A percentile compares a stretch with the other conserved stretches of the same genome.
These are phyloP conservation scores for Zaprionus camerounensis DNA, from an alignment of 1,140 invertebrate genomes.

Conservation along the genomic window DNA sequence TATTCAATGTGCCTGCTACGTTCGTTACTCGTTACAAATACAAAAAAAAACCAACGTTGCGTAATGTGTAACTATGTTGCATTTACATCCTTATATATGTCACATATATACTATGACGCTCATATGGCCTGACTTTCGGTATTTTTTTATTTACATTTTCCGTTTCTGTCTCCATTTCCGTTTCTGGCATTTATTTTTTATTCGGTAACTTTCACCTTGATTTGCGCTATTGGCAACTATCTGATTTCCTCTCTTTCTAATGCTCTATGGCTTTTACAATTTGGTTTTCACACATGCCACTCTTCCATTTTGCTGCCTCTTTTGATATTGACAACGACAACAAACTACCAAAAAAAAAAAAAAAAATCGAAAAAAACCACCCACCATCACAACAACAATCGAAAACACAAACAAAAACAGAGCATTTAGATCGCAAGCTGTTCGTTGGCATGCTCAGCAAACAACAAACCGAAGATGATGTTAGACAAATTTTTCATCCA, in stretches of 20 bases:
- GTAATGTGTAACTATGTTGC: constrained; percentile 78
- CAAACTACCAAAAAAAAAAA: constrained; percentile 9
- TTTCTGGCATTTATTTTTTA: constrained; percentile 21
- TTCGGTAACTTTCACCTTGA: constrained; percentile 40
- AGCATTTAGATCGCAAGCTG: constrained; percentile 95
- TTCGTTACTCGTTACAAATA: constrained; percentile 78
- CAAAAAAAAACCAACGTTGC: constrained; percentile 38
- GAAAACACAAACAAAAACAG: constrained; percentile 56
- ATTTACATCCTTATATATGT: constrained; percentile 74
- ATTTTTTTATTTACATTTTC: constrained; percentile 44
- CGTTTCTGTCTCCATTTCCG: constrained; percentile 20
- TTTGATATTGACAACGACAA: constrained; percentile 63
- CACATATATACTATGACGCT: constrained; percentile 60
- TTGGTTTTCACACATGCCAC: constrained; percentile 70
- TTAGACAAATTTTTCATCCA: constrained; percentile 97
- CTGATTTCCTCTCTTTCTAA: constrained; percentile 37
- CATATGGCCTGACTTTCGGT: constrained; percentile 53
- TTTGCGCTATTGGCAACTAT: constrained; percentile 57
- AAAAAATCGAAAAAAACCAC: constrained; percentile 41
- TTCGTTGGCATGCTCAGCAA: constrained; percentile 99
- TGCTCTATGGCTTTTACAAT: constrained; percentile 72
- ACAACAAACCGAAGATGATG: constrained; percentile 99
- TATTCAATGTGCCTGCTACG: constrained; percentile 78
- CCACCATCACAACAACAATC: constrained; percentile 18
- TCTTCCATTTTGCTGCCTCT: constrained; percentile 80